Conservation (phyloP, 2,797 vertebrate genomes). For the Trichosurus vulpecula region DNA sequence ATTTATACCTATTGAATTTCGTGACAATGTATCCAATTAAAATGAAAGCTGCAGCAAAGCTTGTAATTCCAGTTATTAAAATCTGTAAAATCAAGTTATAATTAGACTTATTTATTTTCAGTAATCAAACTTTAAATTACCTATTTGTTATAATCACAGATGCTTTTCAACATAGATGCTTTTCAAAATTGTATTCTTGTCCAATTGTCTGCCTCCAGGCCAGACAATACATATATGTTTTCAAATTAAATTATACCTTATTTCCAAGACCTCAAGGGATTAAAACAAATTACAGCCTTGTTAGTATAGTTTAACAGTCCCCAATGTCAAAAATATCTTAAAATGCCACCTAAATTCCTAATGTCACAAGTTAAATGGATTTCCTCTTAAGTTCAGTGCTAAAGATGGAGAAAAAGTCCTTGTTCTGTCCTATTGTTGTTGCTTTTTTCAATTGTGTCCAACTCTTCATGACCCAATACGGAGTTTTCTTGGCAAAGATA, state of each 20-base stretch:
- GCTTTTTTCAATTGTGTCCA: not conserved
- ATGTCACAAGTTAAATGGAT: slow-evolving; percentile 5
- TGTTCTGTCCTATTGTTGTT: not conserved
- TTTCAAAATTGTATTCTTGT: slow-evolving; percentile 22
- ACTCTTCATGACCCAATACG: not conserved
- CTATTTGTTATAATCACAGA: slow-evolving; percentile 13
- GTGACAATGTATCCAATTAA: slow-evolving; percentile 44
- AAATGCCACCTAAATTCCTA: slow-evolving; percentile 4
- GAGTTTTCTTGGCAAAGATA: not conserved
- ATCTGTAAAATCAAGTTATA: slow-evolving; percentile 65
- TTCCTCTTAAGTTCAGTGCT: not conserved
- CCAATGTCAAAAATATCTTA: slow-evolving; percentile 13
- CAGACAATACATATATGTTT: not conserved
- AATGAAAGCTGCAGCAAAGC: slow-evolving; percentile 20
- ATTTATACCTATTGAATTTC: slow-evolving; percentile 26
- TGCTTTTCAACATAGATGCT: not conserved
- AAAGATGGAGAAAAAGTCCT: not conserved
- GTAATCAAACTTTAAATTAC: not conserved
- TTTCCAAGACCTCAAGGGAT: not conserved
- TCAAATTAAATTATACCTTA: slow-evolving; percentile 15
- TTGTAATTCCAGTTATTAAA: slow-evolving; percentile 54
- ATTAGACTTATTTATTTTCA: slow-evolving; percentile 33
- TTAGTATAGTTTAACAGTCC: not conserved
- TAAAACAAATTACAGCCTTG: not conserved
- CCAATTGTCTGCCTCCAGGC: not conserved